Percentiles rank a stretch among this genome's conserved stretches.
phyloP scores from a whole-genome alignment of 2,113 vertebrate species.

The Dromiciops gliroides region DNA sequence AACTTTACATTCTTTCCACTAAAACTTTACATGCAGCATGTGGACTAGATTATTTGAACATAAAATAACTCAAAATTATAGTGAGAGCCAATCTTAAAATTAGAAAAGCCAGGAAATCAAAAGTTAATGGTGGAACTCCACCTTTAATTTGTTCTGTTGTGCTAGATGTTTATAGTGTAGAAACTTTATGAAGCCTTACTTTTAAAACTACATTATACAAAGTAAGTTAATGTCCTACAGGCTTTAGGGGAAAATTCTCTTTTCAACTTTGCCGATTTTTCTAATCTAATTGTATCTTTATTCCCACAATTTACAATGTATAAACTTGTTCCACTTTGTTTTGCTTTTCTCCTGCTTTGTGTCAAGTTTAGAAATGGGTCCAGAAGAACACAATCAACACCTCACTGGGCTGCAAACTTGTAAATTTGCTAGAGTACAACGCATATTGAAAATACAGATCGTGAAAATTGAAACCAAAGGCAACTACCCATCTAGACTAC shows the following conservation, averaged over 20 bases:
- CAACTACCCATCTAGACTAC: not conserved
- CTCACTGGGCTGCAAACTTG: not conserved
- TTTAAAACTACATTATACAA: not conserved
- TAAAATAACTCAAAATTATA: constrained; percentile 57
- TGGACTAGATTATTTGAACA: constrained; percentile 61
- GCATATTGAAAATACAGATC: not conserved
- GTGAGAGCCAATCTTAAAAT: constrained; percentile 46
- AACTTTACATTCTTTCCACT: constrained; percentile 57
- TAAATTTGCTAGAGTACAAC: not conserved
- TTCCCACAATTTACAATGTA: not conserved
- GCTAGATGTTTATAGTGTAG: not conserved
- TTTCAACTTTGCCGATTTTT: not conserved
- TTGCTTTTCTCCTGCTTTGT: not conserved
- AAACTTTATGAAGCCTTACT: not conserved
- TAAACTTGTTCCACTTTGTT: not conserved
- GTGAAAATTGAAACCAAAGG: not conserved
- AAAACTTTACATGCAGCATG: constrained; percentile 50
- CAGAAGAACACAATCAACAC: not conserved
- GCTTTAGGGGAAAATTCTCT: not conserved
- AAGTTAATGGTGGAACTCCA: constrained; percentile 60
- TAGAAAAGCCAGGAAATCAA: constrained; percentile 35
- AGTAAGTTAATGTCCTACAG: not conserved
- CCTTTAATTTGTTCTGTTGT: not conserved
- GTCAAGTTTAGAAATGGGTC: not conserved
- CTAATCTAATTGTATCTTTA: not conserved